phyloP scores from a whole-genome alignment of 2,888 invertebrate genomes.

The Mythimna ferrago region DNA sequence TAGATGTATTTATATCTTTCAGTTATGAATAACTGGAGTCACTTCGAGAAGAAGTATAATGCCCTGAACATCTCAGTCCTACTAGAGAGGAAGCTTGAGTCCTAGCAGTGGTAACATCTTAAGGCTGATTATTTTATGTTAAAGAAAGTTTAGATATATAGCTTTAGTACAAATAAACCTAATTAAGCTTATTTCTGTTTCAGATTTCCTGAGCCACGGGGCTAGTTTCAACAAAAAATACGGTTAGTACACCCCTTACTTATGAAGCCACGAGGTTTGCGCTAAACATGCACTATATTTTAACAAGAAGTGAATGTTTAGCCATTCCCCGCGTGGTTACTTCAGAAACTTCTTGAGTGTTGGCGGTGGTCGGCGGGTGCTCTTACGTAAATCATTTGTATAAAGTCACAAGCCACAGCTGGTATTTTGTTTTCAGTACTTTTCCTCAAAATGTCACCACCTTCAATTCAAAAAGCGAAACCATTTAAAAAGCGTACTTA shows the following conservation, averaged over 20 bases:
- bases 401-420: background rate
- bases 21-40: too few relatives aligned
- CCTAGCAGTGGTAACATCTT: too few relatives aligned
- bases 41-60: too few relatives aligned
- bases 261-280: background rate
- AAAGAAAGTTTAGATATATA: background rate
- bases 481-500: background rate
- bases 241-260: conserved; percentile 79
- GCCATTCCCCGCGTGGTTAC: background rate
- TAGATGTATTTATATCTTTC: too few relatives aligned
- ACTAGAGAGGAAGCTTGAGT: too few relatives aligned
- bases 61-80: too few relatives aligned
- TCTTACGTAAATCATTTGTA: too few relatives aligned
- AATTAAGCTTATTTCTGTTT: conserved; percentile 66
- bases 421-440: background rate
- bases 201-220: conserved; percentile 90
- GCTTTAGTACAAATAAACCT: conserved; percentile 1
- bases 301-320: conserved; percentile 24
- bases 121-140: too few relatives aligned
- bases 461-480: background rate
- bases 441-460: conserved; percentile 6
- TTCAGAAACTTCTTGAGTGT: too few relatives aligned
- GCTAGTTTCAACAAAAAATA: conserved; percentile 90
- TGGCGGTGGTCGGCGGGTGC: background rate
- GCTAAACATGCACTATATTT: conserved; percentile 1